Conservation (phyloP, 2,113 vertebrate species). For the Zosterops pallidus region DNA sequence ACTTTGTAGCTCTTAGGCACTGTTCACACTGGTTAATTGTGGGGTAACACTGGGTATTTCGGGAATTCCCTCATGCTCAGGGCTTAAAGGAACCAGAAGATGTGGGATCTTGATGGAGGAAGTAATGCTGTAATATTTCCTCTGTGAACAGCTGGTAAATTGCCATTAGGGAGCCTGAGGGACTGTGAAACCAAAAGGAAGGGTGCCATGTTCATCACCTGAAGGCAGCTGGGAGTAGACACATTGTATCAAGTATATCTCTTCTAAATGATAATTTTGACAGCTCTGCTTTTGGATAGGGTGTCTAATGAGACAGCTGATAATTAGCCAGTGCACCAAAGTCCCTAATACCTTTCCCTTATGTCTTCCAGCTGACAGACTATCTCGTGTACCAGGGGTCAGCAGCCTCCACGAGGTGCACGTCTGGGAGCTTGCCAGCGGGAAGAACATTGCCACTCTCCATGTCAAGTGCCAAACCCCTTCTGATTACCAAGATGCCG, state of each 20-base stretch:
- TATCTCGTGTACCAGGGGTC: slow-evolving; percentile 71
- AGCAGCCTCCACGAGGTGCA: slow-evolving; percentile 81
- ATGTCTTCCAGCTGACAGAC: slow-evolving; percentile 69
- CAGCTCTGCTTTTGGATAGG: not conserved
- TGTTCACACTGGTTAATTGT: not conserved
- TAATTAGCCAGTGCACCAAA: not conserved
- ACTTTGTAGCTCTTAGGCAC: not conserved
- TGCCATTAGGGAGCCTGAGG: not conserved
- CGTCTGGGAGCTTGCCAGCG: slow-evolving; percentile 80
- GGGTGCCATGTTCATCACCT: not conserved
- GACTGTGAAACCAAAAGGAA: not conserved
- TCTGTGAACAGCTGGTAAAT: not conserved
- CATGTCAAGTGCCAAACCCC: slow-evolving; percentile 77
- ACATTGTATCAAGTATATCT: not conserved
- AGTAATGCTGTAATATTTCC: not conserved
- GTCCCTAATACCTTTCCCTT: not conserved
- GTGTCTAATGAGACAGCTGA: not conserved
- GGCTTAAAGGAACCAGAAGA: not conserved
- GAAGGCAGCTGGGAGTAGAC: not conserved
- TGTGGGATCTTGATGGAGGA: not conserved
- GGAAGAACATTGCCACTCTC: slow-evolving; percentile 81
- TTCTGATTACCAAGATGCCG: slow-evolving; percentile 51
- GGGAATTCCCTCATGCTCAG: not conserved
- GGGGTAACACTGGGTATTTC: not conserved
- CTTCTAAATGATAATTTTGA: not conserved